Conservation (phyloP, 2,797 vertebrate species). For the Pseudochaenichthys georgianus region DNA sequence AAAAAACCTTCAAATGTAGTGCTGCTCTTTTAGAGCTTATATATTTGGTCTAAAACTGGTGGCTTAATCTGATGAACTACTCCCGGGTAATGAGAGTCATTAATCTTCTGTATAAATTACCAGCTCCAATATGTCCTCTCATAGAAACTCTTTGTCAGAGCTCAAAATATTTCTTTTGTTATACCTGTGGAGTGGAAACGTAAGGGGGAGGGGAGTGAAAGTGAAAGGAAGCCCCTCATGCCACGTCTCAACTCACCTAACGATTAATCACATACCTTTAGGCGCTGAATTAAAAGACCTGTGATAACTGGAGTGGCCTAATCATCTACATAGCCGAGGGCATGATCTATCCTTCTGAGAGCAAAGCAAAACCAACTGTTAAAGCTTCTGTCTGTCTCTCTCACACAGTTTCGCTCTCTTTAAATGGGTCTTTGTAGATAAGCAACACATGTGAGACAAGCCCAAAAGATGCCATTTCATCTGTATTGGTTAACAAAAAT, state of each 20-base stretch:
- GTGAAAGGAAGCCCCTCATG: constrained; percentile 55
- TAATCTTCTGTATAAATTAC: constrained; percentile 78
- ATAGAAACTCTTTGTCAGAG: constrained; percentile 62
- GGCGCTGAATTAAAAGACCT: constrained; percentile 82
- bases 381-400: constrained; percentile 56
- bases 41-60: constrained; percentile 45
- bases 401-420: constrained; percentile 22
- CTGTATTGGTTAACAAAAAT: constrained; percentile 1
- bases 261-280: constrained; percentile 84
- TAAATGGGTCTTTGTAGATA: constrained; percentile 21
- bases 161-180: constrained; percentile 81
- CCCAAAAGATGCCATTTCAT: not conserved
- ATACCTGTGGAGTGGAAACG: constrained; percentile 77
- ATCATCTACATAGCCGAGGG: constrained; percentile 80
- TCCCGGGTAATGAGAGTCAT: constrained; percentile 70
- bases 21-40: constrained; percentile 36
- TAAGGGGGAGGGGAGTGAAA: constrained; percentile 61
- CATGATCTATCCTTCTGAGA: constrained; percentile 73
- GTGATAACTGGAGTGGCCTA: constrained; percentile 80
- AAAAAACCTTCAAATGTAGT: constrained; percentile 17
- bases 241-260: constrained; percentile 80
- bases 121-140: constrained; percentile 55
- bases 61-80: constrained; percentile 71
- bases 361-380: constrained; percentile 73
- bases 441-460: constrained; percentile 12